Evolutionary conservation across 2,888 invertebrate genomes (phyloP).

Genomic region (Phytoseiulus persimilis): DNA sequence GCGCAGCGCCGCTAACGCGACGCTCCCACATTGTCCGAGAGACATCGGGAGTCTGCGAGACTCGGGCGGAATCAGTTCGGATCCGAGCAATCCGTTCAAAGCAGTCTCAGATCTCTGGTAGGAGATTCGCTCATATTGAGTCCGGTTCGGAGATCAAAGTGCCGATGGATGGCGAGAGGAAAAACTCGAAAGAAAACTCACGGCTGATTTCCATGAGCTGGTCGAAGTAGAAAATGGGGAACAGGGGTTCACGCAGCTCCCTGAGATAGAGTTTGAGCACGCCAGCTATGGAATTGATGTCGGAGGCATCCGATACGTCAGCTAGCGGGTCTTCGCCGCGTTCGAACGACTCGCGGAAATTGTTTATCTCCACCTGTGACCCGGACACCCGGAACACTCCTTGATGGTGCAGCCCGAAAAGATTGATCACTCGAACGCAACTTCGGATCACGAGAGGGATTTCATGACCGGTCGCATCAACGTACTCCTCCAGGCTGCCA

Average conservation of each 20-base stretch:
- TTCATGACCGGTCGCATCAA: slow-evolving; percentile 74
- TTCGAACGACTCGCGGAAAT: slow-evolving; percentile 83
- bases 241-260: slow-evolving; percentile 78
- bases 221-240: slow-evolving; percentile 82
- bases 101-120: not conserved
- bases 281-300: slow-evolving; percentile 89
- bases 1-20: too few relatives aligned
- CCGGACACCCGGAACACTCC: slow-evolving; percentile 91
- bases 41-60: too few relatives aligned
- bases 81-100: not conserved
- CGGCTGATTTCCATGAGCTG: slow-evolving; percentile 74
- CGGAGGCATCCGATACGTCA: slow-evolving; percentile 75
- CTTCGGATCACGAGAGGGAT: slow-evolving; percentile 80
- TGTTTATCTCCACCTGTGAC: slow-evolving; percentile 81
- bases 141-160: not conserved
- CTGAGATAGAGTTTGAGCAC: slow-evolving; percentile 86
- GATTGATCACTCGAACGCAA: slow-evolving; percentile 80
- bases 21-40: too few relatives aligned
- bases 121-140: not conserved
- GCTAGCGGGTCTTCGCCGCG: slow-evolving; percentile 78
- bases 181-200: slow-evolving; percentile 51
- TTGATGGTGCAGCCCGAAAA: slow-evolving; percentile 80
- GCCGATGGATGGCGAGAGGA: not conserved
- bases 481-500: slow-evolving; percentile 77
- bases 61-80: too few relatives aligned